Percentiles rank a stretch among this genome's conserved stretches.
These are phyloP conservation scores for Sesia bembeciformis DNA, from an alignment of 2,888 invertebrate genomes.

Conservation along the genomic window DNA sequence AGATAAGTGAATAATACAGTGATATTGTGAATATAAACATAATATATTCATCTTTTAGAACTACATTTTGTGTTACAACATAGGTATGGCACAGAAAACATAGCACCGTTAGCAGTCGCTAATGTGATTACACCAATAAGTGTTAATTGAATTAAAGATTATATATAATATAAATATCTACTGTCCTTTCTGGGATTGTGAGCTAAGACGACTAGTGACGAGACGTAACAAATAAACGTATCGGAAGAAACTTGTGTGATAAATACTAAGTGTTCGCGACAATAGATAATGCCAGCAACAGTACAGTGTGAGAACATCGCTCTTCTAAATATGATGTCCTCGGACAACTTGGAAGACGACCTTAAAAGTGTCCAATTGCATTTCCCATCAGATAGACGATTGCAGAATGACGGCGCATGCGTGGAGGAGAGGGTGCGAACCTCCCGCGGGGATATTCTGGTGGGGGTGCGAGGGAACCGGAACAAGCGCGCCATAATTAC, in stretches of 20 bases:
- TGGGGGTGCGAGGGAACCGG: conserved; percentile 95
- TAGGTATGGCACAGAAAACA: conserved; percentile 35
- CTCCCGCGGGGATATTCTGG: conserved; percentile 91
- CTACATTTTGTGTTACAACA: conserved; percentile 11
- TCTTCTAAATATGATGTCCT: conserved; percentile 78
- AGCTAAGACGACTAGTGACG: not conserved
- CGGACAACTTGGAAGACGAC: conserved; percentile 93
- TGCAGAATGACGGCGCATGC: conserved; percentile 70
- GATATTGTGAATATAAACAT: conserved; percentile 34
- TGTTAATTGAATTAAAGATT: not conserved
- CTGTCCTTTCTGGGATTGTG: not conserved
- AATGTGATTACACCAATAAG: conserved; percentile 25
- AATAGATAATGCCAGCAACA: conserved; percentile 45
- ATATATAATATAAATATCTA: not conserved
- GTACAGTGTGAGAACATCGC: conserved; percentile 64
- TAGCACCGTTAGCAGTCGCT: conserved; percentile 32
- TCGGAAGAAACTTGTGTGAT: too few relatives aligned
- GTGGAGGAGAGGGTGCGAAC: conserved; percentile 88
- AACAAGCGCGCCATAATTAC: conserved; percentile 95
- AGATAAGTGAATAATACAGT: conserved; percentile 33
- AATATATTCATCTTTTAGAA: conserved; percentile 9
- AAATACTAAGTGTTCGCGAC: too few relatives aligned
- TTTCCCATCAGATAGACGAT: conserved; percentile 83
- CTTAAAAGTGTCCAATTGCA: conserved; percentile 92
- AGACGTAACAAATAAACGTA: too few relatives aligned